Conservation (phyloP, 2,888 invertebrate species). For the Osmoderma eremita region DNA sequence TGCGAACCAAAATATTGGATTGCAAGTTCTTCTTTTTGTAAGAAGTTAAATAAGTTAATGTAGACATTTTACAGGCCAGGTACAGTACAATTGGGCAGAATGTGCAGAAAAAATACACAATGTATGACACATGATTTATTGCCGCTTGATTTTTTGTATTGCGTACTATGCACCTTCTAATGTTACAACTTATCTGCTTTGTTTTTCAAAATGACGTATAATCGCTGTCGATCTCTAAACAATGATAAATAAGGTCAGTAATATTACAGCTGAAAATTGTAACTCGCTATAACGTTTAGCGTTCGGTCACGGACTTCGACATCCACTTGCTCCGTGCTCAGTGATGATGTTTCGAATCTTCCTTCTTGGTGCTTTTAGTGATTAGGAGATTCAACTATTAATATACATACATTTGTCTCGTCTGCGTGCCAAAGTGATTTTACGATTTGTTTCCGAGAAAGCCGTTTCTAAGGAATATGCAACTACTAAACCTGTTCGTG, state of each 20-base stretch:
- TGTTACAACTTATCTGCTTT: neutral
- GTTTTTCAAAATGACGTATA: neutral
- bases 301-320: neutral
- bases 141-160: slow-evolving; percentile 2
- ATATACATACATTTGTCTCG: neutral
- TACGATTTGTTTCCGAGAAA: neutral
- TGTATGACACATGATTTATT: no score
- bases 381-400: neutral
- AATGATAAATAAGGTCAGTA: slow-evolving; percentile 39
- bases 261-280: slow-evolving; percentile 29
- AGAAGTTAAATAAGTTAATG: no score
- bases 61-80: no score
- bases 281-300: neutral
- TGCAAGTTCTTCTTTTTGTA: no score
- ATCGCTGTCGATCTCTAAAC: slow-evolving; percentile 5
- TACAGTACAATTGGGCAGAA: no score
- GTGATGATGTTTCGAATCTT: slow-evolving; percentile 37
- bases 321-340: no score
- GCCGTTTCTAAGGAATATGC: slow-evolving; percentile 34
- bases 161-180: neutral
- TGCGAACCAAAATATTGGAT: no score
- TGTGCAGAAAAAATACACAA: no score
- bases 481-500: slow-evolving; percentile 45
- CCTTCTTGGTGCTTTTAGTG: slow-evolving; percentile 26
- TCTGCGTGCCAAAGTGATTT: neutral